Evolutionary conservation across 2,888 invertebrate genomes (phyloP).

Genomic region (Lithophane ornitopus): DNA sequence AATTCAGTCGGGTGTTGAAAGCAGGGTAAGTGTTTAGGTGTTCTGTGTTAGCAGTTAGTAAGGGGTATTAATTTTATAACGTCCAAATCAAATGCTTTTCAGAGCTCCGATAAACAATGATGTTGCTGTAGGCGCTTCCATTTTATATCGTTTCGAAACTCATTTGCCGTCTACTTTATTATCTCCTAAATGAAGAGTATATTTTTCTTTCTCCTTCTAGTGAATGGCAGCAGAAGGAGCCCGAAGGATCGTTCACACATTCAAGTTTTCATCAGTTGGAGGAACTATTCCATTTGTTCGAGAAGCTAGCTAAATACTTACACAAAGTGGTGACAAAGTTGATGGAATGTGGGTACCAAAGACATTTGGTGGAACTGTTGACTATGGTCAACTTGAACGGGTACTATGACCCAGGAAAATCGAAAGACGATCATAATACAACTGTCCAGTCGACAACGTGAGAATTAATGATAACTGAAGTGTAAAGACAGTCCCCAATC

Average conservation of each 20-base stretch:
- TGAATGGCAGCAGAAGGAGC: constrained; percentile 89
- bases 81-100: no score
- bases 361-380: constrained; percentile 92
- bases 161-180: background rate
- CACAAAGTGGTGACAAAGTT: constrained; percentile 92
- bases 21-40: constrained; percentile 80
- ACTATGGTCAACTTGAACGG: constrained; percentile 92
- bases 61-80: background rate
- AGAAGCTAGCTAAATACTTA: constrained; percentile 91
- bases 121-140: background rate
- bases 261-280: constrained; percentile 90
- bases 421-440: constrained; percentile 76
- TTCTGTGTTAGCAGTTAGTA: background rate
- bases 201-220: constrained; percentile 78
- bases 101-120: background rate
- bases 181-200: background rate
- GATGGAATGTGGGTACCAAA: constrained; percentile 92
- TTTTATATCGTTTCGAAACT: background rate
- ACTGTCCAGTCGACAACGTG: constrained; percentile 69
- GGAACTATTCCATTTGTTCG: constrained; percentile 91
- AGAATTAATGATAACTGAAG: constrained; percentile 14
- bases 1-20: constrained; percentile 92
- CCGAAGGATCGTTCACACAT: constrained; percentile 88
- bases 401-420: constrained; percentile 86
- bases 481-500: background rate